A percentile compares a stretch with the other conserved stretches of the same genome.
These are phyloP conservation scores for Leucoraja erinaceus DNA, from an alignment of 2,113 vertebrate species.

Conservation along the genomic window DNA sequence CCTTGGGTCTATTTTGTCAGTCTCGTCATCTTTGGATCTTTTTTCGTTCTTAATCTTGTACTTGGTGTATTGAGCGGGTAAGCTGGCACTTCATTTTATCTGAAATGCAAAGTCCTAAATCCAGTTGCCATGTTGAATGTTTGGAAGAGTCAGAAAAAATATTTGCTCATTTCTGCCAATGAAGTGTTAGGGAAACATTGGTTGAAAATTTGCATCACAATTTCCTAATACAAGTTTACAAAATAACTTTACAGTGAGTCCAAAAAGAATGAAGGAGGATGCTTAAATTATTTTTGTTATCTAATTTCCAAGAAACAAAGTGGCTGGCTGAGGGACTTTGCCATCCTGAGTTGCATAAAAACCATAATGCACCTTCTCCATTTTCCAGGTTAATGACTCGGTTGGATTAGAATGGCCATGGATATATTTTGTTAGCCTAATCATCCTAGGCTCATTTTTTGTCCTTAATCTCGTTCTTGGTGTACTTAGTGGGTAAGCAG, in stretches of 20 bases:
- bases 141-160: not conserved
- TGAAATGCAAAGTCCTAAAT: conserved; percentile 62
- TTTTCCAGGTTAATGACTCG: conserved; percentile 86
- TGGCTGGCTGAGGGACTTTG: conserved; percentile 59
- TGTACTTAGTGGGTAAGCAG: conserved; percentile 99
- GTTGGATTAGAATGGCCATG: conserved; percentile 93
- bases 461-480: conserved; percentile 99
- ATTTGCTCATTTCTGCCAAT: not conserved
- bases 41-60: conserved; percentile 99
- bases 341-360: conserved; percentile 55
- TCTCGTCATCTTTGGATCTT: conserved; percentile 99
- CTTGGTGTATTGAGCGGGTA: conserved; percentile 99
- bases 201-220: not conserved
- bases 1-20: conserved; percentile 99
- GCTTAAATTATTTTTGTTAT: not conserved
- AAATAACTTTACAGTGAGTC: not conserved
- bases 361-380: conserved; percentile 68
- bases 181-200: not conserved
- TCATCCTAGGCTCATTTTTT: conserved; percentile 99
- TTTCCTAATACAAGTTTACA: not conserved
- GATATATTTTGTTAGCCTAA: conserved; percentile 99
- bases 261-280: not conserved
- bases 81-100: conserved; percentile 71
- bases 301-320: conserved; percentile 42
- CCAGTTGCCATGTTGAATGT: conserved; percentile 55